These are phyloP conservation scores for Xyrichtys novacula DNA, from an alignment of 2,797 vertebrate genomes.

Conservation along the genomic window DNA sequence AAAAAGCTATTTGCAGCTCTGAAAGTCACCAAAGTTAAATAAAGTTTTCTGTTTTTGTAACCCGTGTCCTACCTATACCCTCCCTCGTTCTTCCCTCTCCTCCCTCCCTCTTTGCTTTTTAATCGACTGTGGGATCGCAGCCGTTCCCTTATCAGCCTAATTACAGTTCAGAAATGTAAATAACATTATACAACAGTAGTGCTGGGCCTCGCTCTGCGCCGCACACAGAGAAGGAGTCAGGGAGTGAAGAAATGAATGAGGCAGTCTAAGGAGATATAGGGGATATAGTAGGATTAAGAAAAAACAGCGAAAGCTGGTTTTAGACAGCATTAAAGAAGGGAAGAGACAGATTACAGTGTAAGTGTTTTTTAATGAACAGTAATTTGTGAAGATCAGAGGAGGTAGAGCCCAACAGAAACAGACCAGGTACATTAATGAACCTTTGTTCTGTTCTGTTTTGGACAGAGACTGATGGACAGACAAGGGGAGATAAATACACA, in stretches of 20 bases:
- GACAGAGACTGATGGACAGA: neutral
- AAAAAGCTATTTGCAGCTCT: neutral
- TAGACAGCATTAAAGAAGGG: neutral
- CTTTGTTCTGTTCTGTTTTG: slow-evolving; percentile 63
- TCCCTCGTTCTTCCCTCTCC: slow-evolving; percentile 69
- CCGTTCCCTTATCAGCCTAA: slow-evolving; percentile 90
- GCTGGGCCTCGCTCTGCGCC: slow-evolving; percentile 76
- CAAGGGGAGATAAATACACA: neutral
- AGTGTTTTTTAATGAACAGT: slow-evolving; percentile 54
- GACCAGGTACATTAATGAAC: slow-evolving; percentile 55
- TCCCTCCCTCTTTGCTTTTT: slow-evolving; percentile 73
- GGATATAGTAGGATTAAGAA: neutral
- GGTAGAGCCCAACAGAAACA: slow-evolving; percentile 37
- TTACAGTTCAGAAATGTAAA: slow-evolving; percentile 89
- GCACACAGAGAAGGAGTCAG: slow-evolving; percentile 25
- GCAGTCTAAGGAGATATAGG: slow-evolving; percentile 1
- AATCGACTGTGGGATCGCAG: slow-evolving; percentile 90
- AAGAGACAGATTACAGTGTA: slow-evolving; percentile 4
- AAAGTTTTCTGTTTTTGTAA: slow-evolving; percentile 48
- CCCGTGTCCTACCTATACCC: slow-evolving; percentile 54
- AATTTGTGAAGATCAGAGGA: slow-evolving; percentile 63
- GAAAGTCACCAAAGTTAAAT: slow-evolving; percentile 12
- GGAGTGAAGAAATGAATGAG: neutral
- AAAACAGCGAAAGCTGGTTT: neutral
- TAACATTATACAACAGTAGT: slow-evolving; percentile 88